Evolutionary conservation across 2,113 vertebrate species (phyloP).

Genomic region (Ptyas mucosa): DNA sequence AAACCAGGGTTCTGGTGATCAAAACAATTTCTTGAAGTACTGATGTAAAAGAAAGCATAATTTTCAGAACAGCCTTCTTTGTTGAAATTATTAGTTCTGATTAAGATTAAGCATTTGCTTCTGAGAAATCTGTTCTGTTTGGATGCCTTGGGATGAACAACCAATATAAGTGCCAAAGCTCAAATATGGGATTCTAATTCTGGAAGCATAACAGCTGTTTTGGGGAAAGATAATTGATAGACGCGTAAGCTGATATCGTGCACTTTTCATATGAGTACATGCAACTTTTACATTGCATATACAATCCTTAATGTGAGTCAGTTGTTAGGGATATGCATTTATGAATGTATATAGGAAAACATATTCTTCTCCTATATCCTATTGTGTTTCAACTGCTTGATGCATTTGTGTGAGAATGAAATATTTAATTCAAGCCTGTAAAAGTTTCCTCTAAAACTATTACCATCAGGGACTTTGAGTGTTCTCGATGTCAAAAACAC

Average conservation of each 20-base stretch:
- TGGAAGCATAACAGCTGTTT: not conserved
- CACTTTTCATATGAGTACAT: not conserved
- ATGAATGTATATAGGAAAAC: not conserved
- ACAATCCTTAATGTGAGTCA: not conserved
- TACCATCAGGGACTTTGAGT: not conserved
- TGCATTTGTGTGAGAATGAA: not conserved
- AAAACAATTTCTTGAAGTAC: not conserved
- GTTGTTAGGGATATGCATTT: not conserved
- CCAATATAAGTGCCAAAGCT: not conserved
- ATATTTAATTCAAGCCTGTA: not conserved
- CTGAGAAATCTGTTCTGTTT: not conserved
- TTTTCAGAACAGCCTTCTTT: not conserved
- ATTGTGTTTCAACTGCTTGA: not conserved
- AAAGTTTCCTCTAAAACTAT: not conserved
- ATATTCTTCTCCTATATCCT: not conserved
- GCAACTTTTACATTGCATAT: not conserved
- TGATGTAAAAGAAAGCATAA: not conserved
- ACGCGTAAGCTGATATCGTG: not conserved
- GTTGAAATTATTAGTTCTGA: not conserved
- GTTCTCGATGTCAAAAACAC: not conserved
- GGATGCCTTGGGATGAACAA: not conserved
- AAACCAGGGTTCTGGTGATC: not conserved
- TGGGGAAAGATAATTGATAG: not conserved
- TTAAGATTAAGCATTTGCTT: slow-evolving; percentile 1
- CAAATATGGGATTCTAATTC: not conserved